Evolutionary conservation across 2,113 vertebrate species (phyloP), one percentile per base, ranked within the genome.

Genomic region (Pluvialis apricaria): DNA sequence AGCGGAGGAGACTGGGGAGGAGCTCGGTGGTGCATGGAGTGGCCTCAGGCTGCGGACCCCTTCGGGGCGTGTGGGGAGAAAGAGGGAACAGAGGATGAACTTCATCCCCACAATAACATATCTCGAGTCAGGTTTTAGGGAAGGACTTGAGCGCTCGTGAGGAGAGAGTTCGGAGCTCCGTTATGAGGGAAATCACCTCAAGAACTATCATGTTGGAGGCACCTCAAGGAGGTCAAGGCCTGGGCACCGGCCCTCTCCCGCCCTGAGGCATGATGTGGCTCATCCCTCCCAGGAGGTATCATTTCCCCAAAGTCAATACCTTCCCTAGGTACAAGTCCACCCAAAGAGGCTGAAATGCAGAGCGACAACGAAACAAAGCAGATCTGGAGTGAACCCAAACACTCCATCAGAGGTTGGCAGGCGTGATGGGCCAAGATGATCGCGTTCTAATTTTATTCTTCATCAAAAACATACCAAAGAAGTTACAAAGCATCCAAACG

Each of bases 21-120:
- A 81, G 57, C 32, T 38, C 9, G 22, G 62, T 15, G 29, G 79
- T 3, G 26, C 57, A 13, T 2, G 5, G 11, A 38, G 6, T 5
- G 4, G 66, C 58, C 45, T 32, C 16, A 7, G 61, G 40, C 76
- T 12, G 42, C 5, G 1, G 51, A 7, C 6, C 29, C 6, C 17
- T 18, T 14, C 1, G 7, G 40, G 18, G 2, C 4, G 42, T 5
- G 45, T 8, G 61, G 57, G 42, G 40, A 10, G 20, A 40, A 55
- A 24, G 7, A 47, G 54, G 25, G 49, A 5, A 4, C 4, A 13
- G 62, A 15, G 64, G 13, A 42, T 5, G 11, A 8, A 1, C 14
- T 34, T 24, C 42, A 20, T 4, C 52, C n/a, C 54, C n/a, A 1
- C 14, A 2, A 24, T 15, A 26, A 26, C 2, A 1, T 2, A 4